phyloP scores from a whole-genome alignment of 2,113 vertebrate genomes.

The Australoheros scitulus region DNA sequence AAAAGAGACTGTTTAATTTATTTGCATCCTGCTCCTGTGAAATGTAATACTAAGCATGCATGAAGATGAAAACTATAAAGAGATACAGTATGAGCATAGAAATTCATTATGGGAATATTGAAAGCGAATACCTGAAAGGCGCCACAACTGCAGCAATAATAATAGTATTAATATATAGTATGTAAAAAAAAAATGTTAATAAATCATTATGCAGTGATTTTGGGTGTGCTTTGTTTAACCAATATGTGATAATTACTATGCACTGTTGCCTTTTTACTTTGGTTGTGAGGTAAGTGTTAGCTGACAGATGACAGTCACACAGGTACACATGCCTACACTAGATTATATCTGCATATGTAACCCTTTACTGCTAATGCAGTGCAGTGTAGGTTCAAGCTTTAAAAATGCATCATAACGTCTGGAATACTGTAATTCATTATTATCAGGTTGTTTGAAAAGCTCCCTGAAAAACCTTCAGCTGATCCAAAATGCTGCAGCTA shows the following conservation, averaged over 20 bases:
- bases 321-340: neutral
- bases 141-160: constrained; percentile 83
- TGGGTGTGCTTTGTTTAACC: constrained; percentile 54
- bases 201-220: constrained; percentile 76
- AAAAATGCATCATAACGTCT: neutral
- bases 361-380: neutral
- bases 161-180: constrained; percentile 82
- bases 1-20: constrained; percentile 76
- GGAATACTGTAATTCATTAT: too few species aligned
- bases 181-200: constrained; percentile 75
- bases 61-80: constrained; percentile 75
- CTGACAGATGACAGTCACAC: neutral
- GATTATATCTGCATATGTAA: neutral
- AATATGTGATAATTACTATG: neutral
- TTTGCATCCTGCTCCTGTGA: constrained; percentile 84
- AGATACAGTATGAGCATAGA: constrained; percentile 72
- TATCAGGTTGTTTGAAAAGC: too few species aligned
- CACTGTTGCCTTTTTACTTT: neutral
- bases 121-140: constrained; percentile 69
- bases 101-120: constrained; percentile 68
- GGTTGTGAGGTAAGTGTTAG: neutral
- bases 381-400: neutral
- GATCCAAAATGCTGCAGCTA: too few species aligned
- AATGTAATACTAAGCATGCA: constrained; percentile 82
- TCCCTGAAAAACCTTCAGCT: too few species aligned